Evolutionary conservation across 2,113 vertebrate species (phyloP), one percentile per base, ranked within the genome.

Genomic region (Colistium nudipinnis): DNA sequence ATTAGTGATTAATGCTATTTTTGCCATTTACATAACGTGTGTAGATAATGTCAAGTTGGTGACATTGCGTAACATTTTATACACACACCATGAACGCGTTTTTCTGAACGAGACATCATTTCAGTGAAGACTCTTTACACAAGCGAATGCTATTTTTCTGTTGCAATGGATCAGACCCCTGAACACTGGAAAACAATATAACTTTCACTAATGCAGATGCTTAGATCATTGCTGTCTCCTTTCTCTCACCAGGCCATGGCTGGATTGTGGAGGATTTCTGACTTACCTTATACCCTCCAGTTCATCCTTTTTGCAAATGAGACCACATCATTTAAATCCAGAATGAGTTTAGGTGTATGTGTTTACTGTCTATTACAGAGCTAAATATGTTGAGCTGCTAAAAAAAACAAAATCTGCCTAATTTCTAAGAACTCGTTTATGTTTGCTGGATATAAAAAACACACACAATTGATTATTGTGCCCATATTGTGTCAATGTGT

Each of bases 111-210:
- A 20, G 4, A 55, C 25, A 67, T 4, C 39, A 20, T 39, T 60
- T 39, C 19, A 4, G 30, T 67, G n/a, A 22, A 56, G 19, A 51
- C 31, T 1, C 1, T 38, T 44, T 36, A 38, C 31, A 69, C 44
- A 16, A 56, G 51, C 49, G 51, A 63, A 54, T 24, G 33, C 27
- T 64, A 22, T n/a, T 44, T 3, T 28, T 33, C 11, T 55, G 35
- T 43, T 45, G 28, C 6, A 43, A 35, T 17, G 27, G 49, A 39
- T 33, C 2, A 51, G 1, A 17, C 28, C 0, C 4, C 4, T 51
- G 36, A n/a, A 41, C 43, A 35, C 3, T 1, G 52, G 27, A n/a
- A 10, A 5, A 78, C 55, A 22, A 62, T 41, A 16, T 27, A 38
- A 64, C 27, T 14, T 27, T 64, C 25, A 49, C 3, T 39, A n/a